phyloP scores from a whole-genome alignment of 53 echinoderm and acorn worm species.

The Actinopyga echinites region DNA sequence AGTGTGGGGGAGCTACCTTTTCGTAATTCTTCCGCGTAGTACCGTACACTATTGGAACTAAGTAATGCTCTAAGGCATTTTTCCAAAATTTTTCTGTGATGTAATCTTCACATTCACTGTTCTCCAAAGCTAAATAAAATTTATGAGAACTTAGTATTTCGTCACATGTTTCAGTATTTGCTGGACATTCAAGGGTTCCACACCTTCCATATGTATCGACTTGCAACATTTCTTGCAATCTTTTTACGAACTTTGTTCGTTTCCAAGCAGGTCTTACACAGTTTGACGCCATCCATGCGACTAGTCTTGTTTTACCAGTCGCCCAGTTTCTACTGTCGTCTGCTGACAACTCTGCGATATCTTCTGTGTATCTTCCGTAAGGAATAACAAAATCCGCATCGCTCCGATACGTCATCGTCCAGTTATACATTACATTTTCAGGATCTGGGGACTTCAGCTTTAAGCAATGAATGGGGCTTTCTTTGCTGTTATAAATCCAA shows the following conservation, averaged over 20 bases:
- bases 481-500: background rate
- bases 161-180: background rate
- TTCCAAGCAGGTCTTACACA: conserved; percentile 42
- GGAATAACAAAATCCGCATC: background rate
- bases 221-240: conserved; percentile 29
- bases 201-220: conserved; percentile 41
- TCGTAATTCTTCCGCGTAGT: too few relatives aligned
- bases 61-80: too few relatives aligned
- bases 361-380: background rate
- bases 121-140: too few relatives aligned
- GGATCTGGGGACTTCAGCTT: too few relatives aligned
- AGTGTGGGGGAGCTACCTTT: too few relatives aligned
- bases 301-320: conserved; percentile 42
- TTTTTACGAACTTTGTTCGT: conserved; percentile 27
- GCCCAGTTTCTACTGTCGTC: conserved; percentile 26
- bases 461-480: too few relatives aligned
- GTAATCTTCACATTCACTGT: too few relatives aligned
- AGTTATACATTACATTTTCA: background rate
- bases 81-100: too few relatives aligned
- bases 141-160: too few relatives aligned
- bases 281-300: too few relatives aligned
- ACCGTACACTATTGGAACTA: too few relatives aligned
- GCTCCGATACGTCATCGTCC: conserved; percentile 12
- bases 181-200: background rate
- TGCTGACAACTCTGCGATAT: too few relatives aligned